phyloP scores from a whole-genome alignment of 2,113 vertebrate genomes.

The Caloenas nicobarica region DNA sequence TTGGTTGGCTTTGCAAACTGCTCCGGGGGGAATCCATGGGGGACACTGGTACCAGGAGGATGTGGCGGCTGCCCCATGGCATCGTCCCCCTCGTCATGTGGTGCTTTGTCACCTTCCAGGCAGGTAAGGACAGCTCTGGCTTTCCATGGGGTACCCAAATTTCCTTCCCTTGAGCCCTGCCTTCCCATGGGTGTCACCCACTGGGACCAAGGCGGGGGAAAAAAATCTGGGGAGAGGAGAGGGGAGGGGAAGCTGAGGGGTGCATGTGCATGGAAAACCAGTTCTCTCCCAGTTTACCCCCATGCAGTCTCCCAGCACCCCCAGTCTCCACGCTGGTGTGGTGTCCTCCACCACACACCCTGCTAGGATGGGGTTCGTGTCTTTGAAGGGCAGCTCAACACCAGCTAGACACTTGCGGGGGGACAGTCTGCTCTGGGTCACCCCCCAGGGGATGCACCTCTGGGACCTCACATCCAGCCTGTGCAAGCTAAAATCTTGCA shows the following conservation, averaged over 20 bases:
- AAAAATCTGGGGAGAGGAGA: not conserved
- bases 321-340: rapidly evolving
- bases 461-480: not conserved
- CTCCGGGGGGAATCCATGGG: not conserved
- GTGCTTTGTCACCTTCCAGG: not conserved
- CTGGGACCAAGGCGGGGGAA: rapidly evolving
- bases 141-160: not conserved
- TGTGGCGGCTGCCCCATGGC: not conserved
- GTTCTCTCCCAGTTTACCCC: not conserved
- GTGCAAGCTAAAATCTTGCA: not conserved
- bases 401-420: not conserved
- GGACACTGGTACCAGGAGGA: not conserved
- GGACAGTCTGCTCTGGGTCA: not conserved
- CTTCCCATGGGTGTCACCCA: not conserved
- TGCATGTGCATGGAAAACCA: not conserved
- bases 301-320: not conserved
- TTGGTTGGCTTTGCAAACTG: not conserved
- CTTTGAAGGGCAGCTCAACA: not conserved
- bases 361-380: rapidly evolving
- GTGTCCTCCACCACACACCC: rapidly evolving
- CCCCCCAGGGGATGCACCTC: not conserved
- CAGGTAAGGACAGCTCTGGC: not conserved
- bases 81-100: rapidly evolving
- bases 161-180: not conserved
- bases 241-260: not conserved